Evolutionary conservation across 2,888 invertebrate genomes (phyloP), one percentile per base, ranked within the genome.

Genomic region (Camptogramma bilineatum): DNA sequence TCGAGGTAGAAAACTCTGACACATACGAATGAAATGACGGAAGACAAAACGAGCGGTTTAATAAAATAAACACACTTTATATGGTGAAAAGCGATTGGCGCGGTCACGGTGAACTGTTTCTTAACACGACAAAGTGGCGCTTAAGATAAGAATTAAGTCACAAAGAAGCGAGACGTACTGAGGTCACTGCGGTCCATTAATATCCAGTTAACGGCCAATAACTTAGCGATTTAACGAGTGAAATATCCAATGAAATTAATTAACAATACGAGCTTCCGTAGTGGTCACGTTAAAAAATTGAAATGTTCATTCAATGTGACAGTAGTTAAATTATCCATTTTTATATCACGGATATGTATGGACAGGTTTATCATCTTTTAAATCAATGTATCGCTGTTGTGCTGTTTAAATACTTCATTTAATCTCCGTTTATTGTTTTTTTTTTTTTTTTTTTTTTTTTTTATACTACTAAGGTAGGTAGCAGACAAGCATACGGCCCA

Each of bases 181-280:
- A 87, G 88, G 87, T 85, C 86, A 80, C 78, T 78, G 80, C 74
- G 78, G 71, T 74, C 78, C 83, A 87, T 87, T 84, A 84, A 88
- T 85, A 84, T 74, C 73, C 78, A 79, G 79, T 80, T 78, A 83
- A 86, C 81, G 73, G 76, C 73, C 81, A 76, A 86, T 88, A 87
- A 86, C 73, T 87, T 84, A 77, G 69, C 76, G 58, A 77, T 76
- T 88, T 88, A 84, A 88, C 81, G 84, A 82, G 83, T 81, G 74
- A 83, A 82, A 86, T 84, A 85, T 85, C 80, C 80, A 80, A 80
- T 77, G 73, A 83, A 84, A 86, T 84, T 85, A 82, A 87, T 84
- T 79, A 81, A 80, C 75, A 72, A 66, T 73, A 74, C 61, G 73
- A 77, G 78, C 78, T 85, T 83, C 83, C 84, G 83, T 79, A 78